Evolutionary conservation across 2,113 vertebrate species (phyloP).

Genomic region (Sphyrna mokarran): DNA sequence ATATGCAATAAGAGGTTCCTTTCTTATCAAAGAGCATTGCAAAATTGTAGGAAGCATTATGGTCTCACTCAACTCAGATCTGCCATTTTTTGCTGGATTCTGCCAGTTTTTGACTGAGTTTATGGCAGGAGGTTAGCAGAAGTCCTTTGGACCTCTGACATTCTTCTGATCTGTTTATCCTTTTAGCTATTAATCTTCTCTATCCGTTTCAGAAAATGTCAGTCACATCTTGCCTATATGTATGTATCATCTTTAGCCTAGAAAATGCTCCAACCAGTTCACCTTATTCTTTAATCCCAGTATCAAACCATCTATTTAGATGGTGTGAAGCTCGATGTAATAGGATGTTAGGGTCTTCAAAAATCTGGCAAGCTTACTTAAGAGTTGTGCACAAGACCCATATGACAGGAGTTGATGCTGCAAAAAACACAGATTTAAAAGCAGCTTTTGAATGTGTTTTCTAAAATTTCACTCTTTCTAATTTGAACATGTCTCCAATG

Average conservation of each 20-base stretch:
- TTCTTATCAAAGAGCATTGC: neutral
- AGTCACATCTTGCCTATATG: neutral
- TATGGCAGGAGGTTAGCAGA: neutral
- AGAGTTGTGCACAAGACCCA: neutral
- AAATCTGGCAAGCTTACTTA: neutral
- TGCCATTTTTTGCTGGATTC: neutral
- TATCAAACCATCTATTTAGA: neutral
- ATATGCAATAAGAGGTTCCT: neutral
- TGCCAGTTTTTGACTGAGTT: neutral
- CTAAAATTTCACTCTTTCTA: neutral
- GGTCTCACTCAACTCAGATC: neutral
- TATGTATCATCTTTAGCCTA: neutral
- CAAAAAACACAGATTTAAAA: neutral
- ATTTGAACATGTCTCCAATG: neutral
- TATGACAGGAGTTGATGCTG: neutral
- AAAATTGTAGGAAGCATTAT: neutral
- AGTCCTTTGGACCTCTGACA: neutral
- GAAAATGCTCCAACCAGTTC: neutral
- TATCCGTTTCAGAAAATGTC: neutral
- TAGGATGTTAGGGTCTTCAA: neutral
- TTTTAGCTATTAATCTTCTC: neutral
- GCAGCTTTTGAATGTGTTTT: neutral
- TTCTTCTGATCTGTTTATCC: neutral
- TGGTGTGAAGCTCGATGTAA: neutral
- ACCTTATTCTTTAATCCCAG: neutral